Evolutionary conservation across 2,888 invertebrate genomes (phyloP), one percentile per base, ranked within the genome.

Genomic region (Machimus rusticus): DNA sequence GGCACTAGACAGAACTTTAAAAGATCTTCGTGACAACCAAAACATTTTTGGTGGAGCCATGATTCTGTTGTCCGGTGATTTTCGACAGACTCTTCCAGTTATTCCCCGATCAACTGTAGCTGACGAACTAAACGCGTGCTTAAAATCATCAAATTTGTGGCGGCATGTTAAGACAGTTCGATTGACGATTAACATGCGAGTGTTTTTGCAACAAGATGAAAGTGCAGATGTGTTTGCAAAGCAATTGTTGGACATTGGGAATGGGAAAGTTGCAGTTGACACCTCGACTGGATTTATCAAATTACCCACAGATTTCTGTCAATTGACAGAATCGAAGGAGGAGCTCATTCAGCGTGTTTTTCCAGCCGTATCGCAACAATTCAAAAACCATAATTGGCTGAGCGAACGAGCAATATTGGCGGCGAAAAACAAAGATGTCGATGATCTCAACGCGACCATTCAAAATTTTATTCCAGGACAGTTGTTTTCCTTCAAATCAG

Each of bases 331-430:
- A 87, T 76, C 88, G n/a, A 90, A 89, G 88, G 89, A 89, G 74
- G 89, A 90, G 79, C 89, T 90, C 43, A 89, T 90, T 88, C 88
- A 89, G 51, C 88, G 89, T 79, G 90, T 90, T 55, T 91, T 91
- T 86, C 90, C 90, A 51, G 88, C 90, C 39, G 66, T 78, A 43
- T 23, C 87, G n/a, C 88, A 87, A 28, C 87, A 88, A 2, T 88
- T 85, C 85, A 89, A 87, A 85, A 88, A 88, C 79, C 79, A 89
- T 87, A 19, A 84, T 81, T 89, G 88, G 89, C 46, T 89, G 77
- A 87, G 89, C 74, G 88, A 87, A 87, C 43, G 84, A 89, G 90
- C 82, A 76, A 88, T 88, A 66, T 87, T 88, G 86, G 88, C 88
- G 23, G 66, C 81, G 39, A 89, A 89, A 85, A 89, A 88, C 81